A percentile compares a stretch with the other conserved stretches of the same genome.
Conservation (phyloP, 1,140 invertebrate genomes). For the Pogonus chalceus region DNA sequence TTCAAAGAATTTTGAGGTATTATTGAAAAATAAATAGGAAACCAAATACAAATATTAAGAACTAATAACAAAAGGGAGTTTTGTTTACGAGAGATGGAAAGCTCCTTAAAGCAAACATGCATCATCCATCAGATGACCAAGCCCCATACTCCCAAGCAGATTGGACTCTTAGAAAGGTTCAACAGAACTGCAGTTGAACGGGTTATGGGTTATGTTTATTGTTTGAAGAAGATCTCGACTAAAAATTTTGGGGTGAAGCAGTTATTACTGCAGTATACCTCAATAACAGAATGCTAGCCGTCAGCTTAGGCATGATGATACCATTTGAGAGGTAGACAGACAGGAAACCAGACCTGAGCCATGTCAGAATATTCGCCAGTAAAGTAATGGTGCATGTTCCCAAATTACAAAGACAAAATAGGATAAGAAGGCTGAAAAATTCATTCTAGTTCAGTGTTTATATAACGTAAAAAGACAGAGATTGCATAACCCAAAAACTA, state of each 20-base stretch:
- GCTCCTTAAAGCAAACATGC: slow-evolving; percentile 14
- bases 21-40: no score
- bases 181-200: slow-evolving; percentile 34
- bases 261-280: slow-evolving; percentile 34
- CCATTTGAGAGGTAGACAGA: slow-evolving; percentile 18
- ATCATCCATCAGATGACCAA: slow-evolving; percentile 17
- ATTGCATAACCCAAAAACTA: slow-evolving; percentile 21
- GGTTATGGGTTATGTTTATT: slow-evolving; percentile 32
- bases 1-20: slow-evolving; percentile 25
- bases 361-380: slow-evolving; percentile 29
- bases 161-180: slow-evolving; percentile 34
- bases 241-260: slow-evolving; percentile 35
- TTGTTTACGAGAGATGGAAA: no score
- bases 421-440: slow-evolving; percentile 20
- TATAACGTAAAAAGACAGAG: slow-evolving; percentile 18
- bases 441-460: slow-evolving; percentile 19
- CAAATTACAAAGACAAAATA: slow-evolving; percentile 25
- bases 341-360: slow-evolving; percentile 14
- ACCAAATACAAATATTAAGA: no score
- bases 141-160: no score
- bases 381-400: slow-evolving; percentile 20
- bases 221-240: slow-evolving; percentile 24
- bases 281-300: slow-evolving; percentile 29
- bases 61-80: no score
- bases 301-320: slow-evolving; percentile 12